Percentiles rank a stretch among this genome's conserved stretches.
Evolutionary conservation across 2,888 invertebrate genomes (phyloP).

Genomic region (Slavum lentiscoides): DNA sequence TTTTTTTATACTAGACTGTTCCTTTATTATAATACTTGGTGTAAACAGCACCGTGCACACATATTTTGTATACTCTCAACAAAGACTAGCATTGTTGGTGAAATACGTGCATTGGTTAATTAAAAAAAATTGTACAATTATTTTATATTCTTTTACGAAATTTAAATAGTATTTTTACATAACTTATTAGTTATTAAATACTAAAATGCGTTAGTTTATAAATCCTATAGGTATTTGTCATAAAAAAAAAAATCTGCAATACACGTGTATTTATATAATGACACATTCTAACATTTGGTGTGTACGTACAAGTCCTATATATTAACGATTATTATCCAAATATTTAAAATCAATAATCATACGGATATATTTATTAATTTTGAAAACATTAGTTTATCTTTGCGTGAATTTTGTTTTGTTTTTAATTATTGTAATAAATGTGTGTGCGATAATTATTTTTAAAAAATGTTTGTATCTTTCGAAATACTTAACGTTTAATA

Average conservation of each 20-base stretch:
- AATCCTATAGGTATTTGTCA: too few species aligned
- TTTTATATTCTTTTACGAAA: not conserved
- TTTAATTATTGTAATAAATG: not conserved
- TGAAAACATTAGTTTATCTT: too few species aligned
- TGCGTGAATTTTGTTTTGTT: too few species aligned
- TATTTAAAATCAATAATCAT: not conserved
- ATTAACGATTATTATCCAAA: not conserved
- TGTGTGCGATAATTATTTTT: not conserved
- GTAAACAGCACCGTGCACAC: not conserved
- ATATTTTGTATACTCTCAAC: not conserved
- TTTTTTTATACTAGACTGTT: not conserved
- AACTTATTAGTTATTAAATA: not conserved
- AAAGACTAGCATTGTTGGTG: not conserved
- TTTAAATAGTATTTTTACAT: not conserved
- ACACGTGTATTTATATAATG: not conserved
- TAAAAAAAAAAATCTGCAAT: not conserved
- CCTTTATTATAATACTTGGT: not conserved
- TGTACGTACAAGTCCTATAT: not conserved
- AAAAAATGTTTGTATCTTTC: too few species aligned
- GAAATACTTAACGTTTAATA: not conserved
- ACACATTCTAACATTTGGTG: not conserved
- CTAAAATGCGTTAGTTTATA: not conserved
- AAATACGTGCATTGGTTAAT: not conserved
- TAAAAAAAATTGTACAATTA: not conserved
- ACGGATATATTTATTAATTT: too few species aligned